Percentiles rank a stretch among this genome's conserved stretches.
These are phyloP conservation scores for Liolophura sinensis DNA, from an alignment of 1,140 invertebrate species.

Conservation along the genomic window DNA sequence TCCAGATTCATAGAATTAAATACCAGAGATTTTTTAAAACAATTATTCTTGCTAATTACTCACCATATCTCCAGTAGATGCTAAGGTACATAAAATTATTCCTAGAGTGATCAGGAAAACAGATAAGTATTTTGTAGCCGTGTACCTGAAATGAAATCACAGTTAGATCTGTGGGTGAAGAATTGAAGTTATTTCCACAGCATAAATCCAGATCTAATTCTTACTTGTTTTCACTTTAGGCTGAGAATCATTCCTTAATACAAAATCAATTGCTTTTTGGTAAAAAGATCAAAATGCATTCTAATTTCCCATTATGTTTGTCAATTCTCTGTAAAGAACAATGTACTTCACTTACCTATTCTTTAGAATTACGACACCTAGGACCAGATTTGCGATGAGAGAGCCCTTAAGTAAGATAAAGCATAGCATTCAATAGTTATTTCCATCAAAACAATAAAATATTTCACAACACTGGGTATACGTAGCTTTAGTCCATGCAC, in stretches of 20 bases:
- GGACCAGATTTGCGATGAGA: constrained; percentile 93
- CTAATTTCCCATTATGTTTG: background rate
- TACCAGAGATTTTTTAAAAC: background rate
- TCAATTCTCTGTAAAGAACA: background rate
- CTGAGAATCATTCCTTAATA: background rate
- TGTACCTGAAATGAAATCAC: constrained; percentile 67
- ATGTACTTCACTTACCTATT: constrained; percentile 61
- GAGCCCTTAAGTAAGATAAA: constrained; percentile 73
- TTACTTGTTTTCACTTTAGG: too few relatives aligned
- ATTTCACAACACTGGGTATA: too few relatives aligned
- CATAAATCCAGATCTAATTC: too few relatives aligned
- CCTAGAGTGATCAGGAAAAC: constrained; percentile 91
- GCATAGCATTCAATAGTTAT: background rate
- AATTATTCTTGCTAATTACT: constrained; percentile 6
- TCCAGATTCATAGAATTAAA: background rate
- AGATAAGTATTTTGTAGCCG: constrained; percentile 85
- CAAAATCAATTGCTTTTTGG: background rate
- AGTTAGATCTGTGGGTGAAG: too few relatives aligned
- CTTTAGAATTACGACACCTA: constrained; percentile 89
- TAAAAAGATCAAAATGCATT: background rate
- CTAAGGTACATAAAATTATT: constrained; percentile 88
- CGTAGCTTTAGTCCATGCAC: too few relatives aligned
- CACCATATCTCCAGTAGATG: constrained; percentile 72
- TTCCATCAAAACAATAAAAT: too few relatives aligned
- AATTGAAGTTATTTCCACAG: too few relatives aligned